phyloP scores from a whole-genome alignment of 2,113 vertebrate species.

The Scortum barcoo region DNA sequence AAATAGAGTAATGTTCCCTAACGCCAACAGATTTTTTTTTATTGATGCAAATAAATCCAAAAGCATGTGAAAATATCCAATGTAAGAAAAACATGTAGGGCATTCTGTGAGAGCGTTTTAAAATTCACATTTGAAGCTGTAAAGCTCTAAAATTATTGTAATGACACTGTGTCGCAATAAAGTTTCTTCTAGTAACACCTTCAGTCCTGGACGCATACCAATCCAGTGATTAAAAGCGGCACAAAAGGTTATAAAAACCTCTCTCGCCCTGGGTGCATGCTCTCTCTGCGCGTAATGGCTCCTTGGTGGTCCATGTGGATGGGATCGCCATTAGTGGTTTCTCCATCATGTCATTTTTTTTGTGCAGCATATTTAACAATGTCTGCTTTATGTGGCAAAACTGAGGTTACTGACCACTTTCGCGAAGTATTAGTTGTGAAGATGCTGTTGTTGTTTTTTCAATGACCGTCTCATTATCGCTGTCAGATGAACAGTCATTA shows the following conservation, averaged over 20 bases:
- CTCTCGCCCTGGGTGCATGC: slow-evolving; percentile 33
- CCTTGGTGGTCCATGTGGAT: slow-evolving; percentile 71
- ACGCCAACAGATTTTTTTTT: neutral
- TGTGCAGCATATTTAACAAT: slow-evolving; percentile 57
- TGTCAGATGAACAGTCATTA: slow-evolving; percentile 54
- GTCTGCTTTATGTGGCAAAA: slow-evolving; percentile 29
- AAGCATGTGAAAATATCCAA: neutral
- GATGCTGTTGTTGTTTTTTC: neutral
- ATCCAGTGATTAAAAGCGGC: slow-evolving; percentile 22
- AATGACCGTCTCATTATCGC: slow-evolving; percentile 16
- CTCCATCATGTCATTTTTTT: slow-evolving; percentile 45
- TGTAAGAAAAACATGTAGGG: neutral
- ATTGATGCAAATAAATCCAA: neutral
- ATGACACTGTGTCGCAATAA: neutral
- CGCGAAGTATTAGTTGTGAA: neutral
- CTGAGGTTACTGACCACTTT: slow-evolving; percentile 8
- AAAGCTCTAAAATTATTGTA: neutral
- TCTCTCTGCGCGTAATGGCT: slow-evolving; percentile 54
- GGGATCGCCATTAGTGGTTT: slow-evolving; percentile 61
- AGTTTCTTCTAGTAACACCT: slow-evolving; percentile 35
- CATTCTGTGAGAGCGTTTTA: neutral
- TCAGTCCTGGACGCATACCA: slow-evolving; percentile 26
- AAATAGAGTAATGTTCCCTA: too few relatives aligned
- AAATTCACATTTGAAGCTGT: neutral
- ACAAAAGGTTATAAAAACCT: slow-evolving; percentile 37